Base-by-base conservation (phyloP, 1,140 invertebrate genomes). In the Scaptomyza pallida region DNA sequence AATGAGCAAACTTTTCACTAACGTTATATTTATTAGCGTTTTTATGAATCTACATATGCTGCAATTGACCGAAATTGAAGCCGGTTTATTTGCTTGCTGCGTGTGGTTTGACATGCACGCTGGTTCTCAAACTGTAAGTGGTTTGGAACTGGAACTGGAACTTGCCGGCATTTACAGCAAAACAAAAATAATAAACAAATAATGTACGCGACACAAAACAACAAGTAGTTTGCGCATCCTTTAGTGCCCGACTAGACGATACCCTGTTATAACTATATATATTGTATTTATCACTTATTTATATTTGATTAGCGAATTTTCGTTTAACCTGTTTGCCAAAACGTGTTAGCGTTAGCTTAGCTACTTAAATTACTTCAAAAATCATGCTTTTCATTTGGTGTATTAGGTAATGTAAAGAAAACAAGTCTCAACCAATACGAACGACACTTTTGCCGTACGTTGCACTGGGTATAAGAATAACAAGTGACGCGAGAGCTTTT, bases 151-250 rank as follows among this genome's bases (percentile, higher is more conserved):
- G 51, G 23, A 56, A 61, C 41, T 23, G 57, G 44, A 61, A 43
- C 21, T 21, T 51, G 62, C 69, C 69, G 73, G 73, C 69, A 68
- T 8, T 8, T 30, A 30, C 2, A 30, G 26, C 26, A 9, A 30
- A 30, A 30, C 26, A 30, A 30, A 1, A 30, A 30, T 30, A 30
- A 65, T 51, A 72, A 74, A 63, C 54, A 69, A 61, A 72, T 54
- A 15, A 23, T 17, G 40, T 52, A 50, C 15, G 43, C 52, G 40
- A 41, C 51, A 59, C 47, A 52, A 47, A 59, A 35, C 40, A 41
- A 40, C 50, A 67, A 47, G 13, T 54, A 51, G 13, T 13, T 68
- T 72, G 56, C 41, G 62, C 47, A 43, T 37, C 23, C 44, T 8
- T 15, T n/a, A 16, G 23, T 35, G 1, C 3, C 5, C 10, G 16